phyloP scores from a whole-genome alignment of 2,888 invertebrate species.

The Meliscaeva auricollis region DNA sequence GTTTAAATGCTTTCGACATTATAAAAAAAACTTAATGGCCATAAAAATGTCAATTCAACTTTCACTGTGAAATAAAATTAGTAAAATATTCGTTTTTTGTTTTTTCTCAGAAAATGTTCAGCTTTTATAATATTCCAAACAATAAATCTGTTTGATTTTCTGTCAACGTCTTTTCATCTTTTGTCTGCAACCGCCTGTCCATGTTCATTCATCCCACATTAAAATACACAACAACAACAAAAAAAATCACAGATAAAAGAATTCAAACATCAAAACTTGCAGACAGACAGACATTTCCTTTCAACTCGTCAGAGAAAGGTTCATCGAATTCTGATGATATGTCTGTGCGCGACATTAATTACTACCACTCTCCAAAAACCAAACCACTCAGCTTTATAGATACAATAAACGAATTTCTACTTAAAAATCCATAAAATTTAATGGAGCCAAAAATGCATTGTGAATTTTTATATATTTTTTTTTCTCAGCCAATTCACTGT shows the following conservation, averaged over 20 bases:
- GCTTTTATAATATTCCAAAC: conserved; percentile 16
- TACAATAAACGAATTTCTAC: conserved; percentile 37
- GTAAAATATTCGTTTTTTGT: neutral
- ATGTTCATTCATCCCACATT: conserved; percentile 20
- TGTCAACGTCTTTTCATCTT: conserved; percentile 53
- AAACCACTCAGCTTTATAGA: conserved; percentile 1
- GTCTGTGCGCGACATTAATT: conserved; percentile 59
- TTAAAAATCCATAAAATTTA: conserved; percentile 57
- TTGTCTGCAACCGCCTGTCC: conserved; percentile 36
- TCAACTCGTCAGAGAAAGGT: conserved; percentile 42
- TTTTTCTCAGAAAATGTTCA: neutral
- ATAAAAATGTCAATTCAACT: neutral
- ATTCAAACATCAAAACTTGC: conserved; percentile 34
- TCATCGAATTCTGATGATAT: conserved; percentile 63
- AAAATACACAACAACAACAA: neutral
- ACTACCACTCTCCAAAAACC: conserved; percentile 13
- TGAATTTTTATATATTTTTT: conserved; percentile 40
- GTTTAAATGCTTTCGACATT: neutral
- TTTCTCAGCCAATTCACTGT: conserved; percentile 25
- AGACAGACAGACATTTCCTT: conserved; percentile 54
- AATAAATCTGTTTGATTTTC: conserved; percentile 59
- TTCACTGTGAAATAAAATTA: neutral
- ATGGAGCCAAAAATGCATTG: conserved; percentile 48
- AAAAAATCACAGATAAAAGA: conserved; percentile 27
- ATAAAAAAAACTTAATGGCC: neutral